Conservation (phyloP, 1,140 invertebrate genomes). For the Pseudachorutes palmiensis region DNA sequence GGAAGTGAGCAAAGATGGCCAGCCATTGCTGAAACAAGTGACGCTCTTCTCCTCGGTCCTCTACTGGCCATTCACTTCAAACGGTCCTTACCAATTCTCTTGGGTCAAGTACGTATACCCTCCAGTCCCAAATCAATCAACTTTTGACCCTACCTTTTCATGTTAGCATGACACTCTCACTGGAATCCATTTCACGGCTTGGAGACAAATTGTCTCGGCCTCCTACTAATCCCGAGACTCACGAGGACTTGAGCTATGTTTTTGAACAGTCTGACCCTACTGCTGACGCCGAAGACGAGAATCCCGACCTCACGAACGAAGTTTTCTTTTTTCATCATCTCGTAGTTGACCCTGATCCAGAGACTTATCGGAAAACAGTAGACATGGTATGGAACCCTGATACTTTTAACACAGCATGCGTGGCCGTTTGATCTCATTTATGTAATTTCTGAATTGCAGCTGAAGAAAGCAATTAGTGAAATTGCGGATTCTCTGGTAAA, state of each 20-base stretch:
- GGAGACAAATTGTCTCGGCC: constrained; percentile 3
- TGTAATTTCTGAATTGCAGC: constrained; percentile 16
- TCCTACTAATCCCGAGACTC: constrained; percentile 29
- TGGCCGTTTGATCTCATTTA: constrained; percentile 4
- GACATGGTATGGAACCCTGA: constrained; percentile 14
- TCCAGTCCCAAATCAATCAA: too few relatives aligned
- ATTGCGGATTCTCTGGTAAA: constrained; percentile 21
- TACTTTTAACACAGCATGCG: neutral
- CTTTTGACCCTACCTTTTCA: neutral
- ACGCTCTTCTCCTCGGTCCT: constrained; percentile 30
- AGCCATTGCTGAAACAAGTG: constrained; percentile 21
- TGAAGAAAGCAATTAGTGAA: constrained; percentile 14
- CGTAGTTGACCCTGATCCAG: constrained; percentile 22
- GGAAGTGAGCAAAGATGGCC: neutral
- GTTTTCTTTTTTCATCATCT: constrained; percentile 28
- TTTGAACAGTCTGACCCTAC: constrained; percentile 34
- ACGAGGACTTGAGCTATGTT: constrained; percentile 34
- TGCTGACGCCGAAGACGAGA: constrained; percentile 34
- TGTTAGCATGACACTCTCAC: constrained; percentile 29
- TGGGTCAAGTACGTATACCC: constrained; percentile 31
- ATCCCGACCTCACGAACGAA: constrained; percentile 20
- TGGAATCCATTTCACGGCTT: constrained; percentile 13
- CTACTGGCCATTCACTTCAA: constrained; percentile 34
- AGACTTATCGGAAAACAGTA: constrained; percentile 17
- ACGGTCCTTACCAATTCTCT: constrained; percentile 27